phyloP scores from a whole-genome alignment of 1,140 invertebrate genomes.

The Procambarus clarkii region DNA sequence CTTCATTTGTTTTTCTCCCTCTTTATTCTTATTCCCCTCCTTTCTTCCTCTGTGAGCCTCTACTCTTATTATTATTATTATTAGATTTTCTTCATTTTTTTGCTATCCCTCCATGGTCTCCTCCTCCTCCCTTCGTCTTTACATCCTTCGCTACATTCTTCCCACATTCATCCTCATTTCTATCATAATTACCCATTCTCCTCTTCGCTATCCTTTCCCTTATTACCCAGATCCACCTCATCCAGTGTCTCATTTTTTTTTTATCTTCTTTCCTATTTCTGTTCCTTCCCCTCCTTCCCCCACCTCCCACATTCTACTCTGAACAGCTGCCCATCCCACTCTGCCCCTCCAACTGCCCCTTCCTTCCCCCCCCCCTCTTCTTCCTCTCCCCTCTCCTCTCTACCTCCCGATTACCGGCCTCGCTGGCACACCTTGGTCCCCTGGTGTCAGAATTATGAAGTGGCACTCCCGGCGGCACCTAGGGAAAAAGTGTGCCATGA shows the following conservation, averaged over 20 bases:
- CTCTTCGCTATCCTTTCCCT: background rate
- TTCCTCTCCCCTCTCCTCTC: background rate
- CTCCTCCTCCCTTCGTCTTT: background rate
- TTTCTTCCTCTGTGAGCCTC: background rate
- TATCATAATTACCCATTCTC: too few species aligned
- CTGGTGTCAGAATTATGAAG: conserved; percentile 58
- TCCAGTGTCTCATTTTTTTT: background rate
- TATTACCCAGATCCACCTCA: background rate
- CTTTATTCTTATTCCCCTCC: too few species aligned
- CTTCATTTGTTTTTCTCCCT: background rate
- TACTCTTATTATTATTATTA: background rate
- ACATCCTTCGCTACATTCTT: background rate
- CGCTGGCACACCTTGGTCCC: conserved; percentile 25
- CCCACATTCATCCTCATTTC: background rate
- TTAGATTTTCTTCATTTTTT: background rate
- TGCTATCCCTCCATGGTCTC: background rate
- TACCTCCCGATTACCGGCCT: background rate
- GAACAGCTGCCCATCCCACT: background rate
- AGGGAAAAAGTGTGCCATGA: background rate
- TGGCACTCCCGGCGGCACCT: conserved; percentile 23
- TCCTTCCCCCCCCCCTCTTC: background rate
- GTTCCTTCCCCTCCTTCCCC: background rate
- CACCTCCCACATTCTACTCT: background rate
- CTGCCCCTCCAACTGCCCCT: background rate
- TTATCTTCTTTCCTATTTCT: background rate